These are phyloP conservation scores for Xenopus tropicalis DNA, from an alignment of 2,113 vertebrate species.

Conservation along the genomic window UCB_Xtro_10.0 CM004450.2:23402001-23402500, in stretches of 20 bases:
- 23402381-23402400: not conserved
- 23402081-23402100: not conserved
- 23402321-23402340: not conserved
- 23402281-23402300: not conserved
- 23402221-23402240: not conserved
- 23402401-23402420: slow-evolving; percentile 2
- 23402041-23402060: too few relatives aligned
- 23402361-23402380: not conserved
- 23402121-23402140: not conserved
- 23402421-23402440: not conserved
- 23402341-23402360: not conserved
- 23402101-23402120: not conserved
- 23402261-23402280: not conserved
- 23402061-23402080: too few relatives aligned
- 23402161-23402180: too few relatives aligned
- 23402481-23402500: not conserved
- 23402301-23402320: too few relatives aligned
- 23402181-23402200: not conserved
- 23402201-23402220: not conserved
- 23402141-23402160: too few relatives aligned
- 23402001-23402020: too few relatives aligned
- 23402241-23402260: not conserved
- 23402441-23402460: slow-evolving; percentile 7
- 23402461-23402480: slow-evolving; percentile 7
- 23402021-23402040: too few relatives aligned